phyloP scores from a whole-genome alignment of 2,888 invertebrate genomes.

The Ametastegia equiseti region DNA sequence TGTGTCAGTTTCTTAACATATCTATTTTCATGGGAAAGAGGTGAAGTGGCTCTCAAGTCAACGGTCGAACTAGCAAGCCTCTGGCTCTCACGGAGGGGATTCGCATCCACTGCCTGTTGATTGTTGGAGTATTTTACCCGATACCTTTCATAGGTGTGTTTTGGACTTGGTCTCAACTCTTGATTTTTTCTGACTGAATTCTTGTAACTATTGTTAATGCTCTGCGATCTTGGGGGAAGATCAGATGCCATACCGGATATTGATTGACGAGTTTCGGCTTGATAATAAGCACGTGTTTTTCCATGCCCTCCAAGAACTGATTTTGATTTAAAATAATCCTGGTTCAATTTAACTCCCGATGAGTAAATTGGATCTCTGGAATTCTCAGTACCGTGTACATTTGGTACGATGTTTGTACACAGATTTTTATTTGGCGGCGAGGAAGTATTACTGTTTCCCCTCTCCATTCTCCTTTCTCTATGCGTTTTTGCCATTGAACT shows the following conservation, averaged over 20 bases:
- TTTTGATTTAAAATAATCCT: not conserved
- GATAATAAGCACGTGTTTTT: not conserved
- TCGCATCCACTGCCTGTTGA: not conserved
- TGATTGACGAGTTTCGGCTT: not conserved
- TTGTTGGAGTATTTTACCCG: slow-evolving; percentile 1
- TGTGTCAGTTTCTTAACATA: slow-evolving; percentile 25
- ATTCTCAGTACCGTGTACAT: not conserved
- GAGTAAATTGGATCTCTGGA: not conserved
- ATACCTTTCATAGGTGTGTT: slow-evolving; percentile 2
- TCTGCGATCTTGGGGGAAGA: not conserved
- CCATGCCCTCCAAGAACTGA: not conserved
- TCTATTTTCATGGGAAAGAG: slow-evolving; percentile 19
- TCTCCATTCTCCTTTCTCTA: not conserved
- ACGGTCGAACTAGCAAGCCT: slow-evolving; percentile 31
- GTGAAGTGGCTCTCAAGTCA: slow-evolving; percentile 40
- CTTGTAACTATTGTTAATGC: not conserved
- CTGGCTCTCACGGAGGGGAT: not conserved
- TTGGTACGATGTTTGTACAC: not conserved
- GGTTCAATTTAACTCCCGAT: not conserved
- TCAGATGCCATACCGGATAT: not conserved
- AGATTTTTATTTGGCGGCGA: not conserved
- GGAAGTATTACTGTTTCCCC: not conserved
- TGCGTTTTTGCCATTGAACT: not conserved
- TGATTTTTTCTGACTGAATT: not conserved
- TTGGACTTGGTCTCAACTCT: slow-evolving; percentile 13